These are phyloP conservation scores for Penaeus indicus DNA, from an alignment of 1,140 invertebrate species.

Conservation along the genomic window DNA sequence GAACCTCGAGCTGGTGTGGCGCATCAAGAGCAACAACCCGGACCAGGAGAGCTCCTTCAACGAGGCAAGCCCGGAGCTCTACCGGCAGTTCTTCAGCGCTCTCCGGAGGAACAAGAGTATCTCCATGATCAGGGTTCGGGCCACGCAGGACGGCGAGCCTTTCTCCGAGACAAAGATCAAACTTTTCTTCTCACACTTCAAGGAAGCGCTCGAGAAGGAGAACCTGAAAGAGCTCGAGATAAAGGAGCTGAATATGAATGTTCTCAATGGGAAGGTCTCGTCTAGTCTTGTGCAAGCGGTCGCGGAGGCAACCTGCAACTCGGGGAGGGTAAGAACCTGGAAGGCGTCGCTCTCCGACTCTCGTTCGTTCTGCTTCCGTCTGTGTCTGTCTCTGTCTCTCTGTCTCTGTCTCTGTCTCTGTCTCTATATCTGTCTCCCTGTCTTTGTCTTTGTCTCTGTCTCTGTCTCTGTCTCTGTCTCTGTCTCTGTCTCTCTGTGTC, in stretches of 20 bases:
- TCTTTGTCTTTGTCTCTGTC: conserved; percentile 20
- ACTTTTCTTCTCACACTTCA: conserved; percentile 62
- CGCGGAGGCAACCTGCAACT: conserved; percentile 44
- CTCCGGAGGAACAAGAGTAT: conserved; percentile 58
- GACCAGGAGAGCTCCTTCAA: conserved; percentile 66
- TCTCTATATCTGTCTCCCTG: neutral
- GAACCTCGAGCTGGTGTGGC: conserved; percentile 60
- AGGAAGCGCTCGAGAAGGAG: conserved; percentile 51
- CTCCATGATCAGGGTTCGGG: conserved; percentile 55
- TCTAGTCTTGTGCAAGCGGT: conserved; percentile 40
- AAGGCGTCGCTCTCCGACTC: neutral
- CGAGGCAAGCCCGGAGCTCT: conserved; percentile 57
- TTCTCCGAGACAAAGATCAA: conserved; percentile 62
- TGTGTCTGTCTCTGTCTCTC: neutral
- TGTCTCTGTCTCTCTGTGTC: neutral
- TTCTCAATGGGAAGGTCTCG: conserved; percentile 31
- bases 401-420: neutral
- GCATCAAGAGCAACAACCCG: conserved; percentile 65
- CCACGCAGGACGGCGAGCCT: conserved; percentile 64
- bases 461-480: neutral
- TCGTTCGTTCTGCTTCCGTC: neutral
- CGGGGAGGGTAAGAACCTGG: conserved; percentile 45
- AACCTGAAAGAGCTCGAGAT: conserved; percentile 60
- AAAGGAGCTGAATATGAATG: conserved; percentile 60
- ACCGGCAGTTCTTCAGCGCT: conserved; percentile 58